A percentile compares a stretch with the other conserved stretches of the same genome.
These are phyloP conservation scores for Plutella xylostella DNA, from an alignment of 2,888 invertebrate species.

Conservation along the genomic window DNA sequence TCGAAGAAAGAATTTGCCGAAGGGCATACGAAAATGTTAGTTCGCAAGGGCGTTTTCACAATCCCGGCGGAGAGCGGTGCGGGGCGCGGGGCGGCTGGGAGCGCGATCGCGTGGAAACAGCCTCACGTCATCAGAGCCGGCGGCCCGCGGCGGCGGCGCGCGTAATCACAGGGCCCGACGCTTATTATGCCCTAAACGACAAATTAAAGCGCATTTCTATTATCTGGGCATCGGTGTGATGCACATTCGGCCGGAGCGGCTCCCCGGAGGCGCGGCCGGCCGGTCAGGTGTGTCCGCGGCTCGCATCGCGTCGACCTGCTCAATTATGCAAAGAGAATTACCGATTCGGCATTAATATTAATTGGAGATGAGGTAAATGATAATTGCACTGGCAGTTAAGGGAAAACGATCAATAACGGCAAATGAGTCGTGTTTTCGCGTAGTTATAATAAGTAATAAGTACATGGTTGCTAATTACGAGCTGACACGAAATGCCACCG, in stretches of 20 bases:
- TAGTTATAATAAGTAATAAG: slow-evolving; percentile 5
- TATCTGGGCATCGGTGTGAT: slow-evolving; percentile 60
- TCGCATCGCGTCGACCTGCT: slow-evolving; percentile 19
- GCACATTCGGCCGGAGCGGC: slow-evolving; percentile 41
- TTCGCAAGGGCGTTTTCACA: slow-evolving; percentile 5
- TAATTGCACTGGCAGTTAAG: neutral
- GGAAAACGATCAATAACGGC: neutral
- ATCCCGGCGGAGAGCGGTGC: slow-evolving; percentile 3
- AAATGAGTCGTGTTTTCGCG: slow-evolving; percentile 11
- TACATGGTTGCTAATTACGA: slow-evolving; percentile 5
- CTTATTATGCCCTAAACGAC: slow-evolving; percentile 70
- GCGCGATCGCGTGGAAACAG: slow-evolving; percentile 43
- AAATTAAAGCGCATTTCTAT: slow-evolving; percentile 70
- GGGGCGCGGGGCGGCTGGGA: slow-evolving; percentile 11
- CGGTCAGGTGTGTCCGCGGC: slow-evolving; percentile 9
- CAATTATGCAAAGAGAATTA: slow-evolving; percentile 41
- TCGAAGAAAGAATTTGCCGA: slow-evolving; percentile 47
- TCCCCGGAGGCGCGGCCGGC: slow-evolving; percentile 28
- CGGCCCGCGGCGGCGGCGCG: slow-evolving; percentile 61
- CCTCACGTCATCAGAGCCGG: slow-evolving; percentile 66
- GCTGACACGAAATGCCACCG: slow-evolving; percentile 11
- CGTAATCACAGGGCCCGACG: slow-evolving; percentile 69
- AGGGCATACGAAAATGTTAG: slow-evolving; percentile 26
- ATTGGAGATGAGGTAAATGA: slow-evolving; percentile 6
- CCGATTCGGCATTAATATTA: slow-evolving; percentile 15